phyloP scores from a whole-genome alignment of 2,797 vertebrate genomes.

The Silurus lanzhouensis region DNA sequence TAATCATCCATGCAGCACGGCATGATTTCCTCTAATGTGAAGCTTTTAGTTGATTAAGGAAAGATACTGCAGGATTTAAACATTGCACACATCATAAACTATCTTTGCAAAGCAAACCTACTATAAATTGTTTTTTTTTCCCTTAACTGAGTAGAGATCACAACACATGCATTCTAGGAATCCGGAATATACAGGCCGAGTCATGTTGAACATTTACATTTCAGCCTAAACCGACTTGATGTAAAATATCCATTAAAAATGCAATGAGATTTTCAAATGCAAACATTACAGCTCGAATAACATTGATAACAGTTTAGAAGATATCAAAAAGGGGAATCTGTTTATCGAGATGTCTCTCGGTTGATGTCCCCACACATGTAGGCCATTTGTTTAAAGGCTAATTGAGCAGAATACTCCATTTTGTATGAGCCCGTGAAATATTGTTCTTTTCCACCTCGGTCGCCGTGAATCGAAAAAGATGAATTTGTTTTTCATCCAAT shows the following conservation, averaged over 20 bases:
- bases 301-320: constrained; percentile 26
- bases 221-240: constrained; percentile 16
- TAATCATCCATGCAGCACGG: constrained; percentile 17
- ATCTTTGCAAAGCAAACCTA: constrained; percentile 20
- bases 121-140: constrained; percentile 2
- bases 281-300: constrained; percentile 25
- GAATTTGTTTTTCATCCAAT: constrained; percentile 48
- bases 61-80: constrained; percentile 34
- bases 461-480: constrained; percentile 43
- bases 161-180: neutral
- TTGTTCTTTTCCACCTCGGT: constrained; percentile 34
- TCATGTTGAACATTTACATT: neutral
- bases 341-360: constrained; percentile 36
- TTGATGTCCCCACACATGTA: constrained; percentile 23
- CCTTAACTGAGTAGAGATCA: constrained; percentile 25
- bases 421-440: constrained; percentile 43
- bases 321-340: constrained; percentile 8
- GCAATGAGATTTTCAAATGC: neutral
- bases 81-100: constrained; percentile 48
- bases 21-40: constrained; percentile 56
- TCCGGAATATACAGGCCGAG: neutral
- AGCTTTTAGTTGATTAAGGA: constrained; percentile 60
- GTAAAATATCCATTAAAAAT: neutral
- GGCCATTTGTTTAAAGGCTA: constrained; percentile 49
- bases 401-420: constrained; percentile 41